A percentile compares a stretch with the other conserved stretches of the same genome.
phyloP scores from a whole-genome alignment of 2,113 vertebrate species.

The Herpailurus yagouaroundi region DNA sequence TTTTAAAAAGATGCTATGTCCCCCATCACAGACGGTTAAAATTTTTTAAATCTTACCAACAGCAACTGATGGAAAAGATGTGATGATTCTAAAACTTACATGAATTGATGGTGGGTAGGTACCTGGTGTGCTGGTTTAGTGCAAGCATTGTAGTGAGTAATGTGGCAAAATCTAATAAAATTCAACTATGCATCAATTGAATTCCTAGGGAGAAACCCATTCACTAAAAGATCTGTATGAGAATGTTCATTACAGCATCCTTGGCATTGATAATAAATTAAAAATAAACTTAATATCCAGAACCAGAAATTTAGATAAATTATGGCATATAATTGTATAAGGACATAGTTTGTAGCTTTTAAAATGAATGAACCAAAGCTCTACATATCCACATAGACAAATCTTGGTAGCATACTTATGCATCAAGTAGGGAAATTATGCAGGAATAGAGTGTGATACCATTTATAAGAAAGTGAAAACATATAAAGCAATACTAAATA shows the following conservation, averaged over 20 bases:
- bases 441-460: not conserved
- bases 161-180: not conserved
- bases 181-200: not conserved
- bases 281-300: slow-evolving; percentile 13
- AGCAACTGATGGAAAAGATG: not conserved
- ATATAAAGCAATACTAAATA: not conserved
- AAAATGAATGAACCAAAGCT: not conserved
- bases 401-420: not conserved
- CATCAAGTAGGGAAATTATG: not conserved
- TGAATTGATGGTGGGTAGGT: not conserved
- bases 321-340: not conserved
- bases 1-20: not conserved
- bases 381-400: not conserved
- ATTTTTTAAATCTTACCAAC: not conserved
- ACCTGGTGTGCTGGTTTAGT: not conserved
- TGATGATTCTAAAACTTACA: not conserved
- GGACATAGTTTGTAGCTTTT: not conserved
- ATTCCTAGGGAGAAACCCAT: not conserved
- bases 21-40: not conserved
- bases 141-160: not conserved
- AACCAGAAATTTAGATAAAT: not conserved
- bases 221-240: not conserved
- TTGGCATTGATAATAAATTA: not conserved
- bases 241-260: not conserved
- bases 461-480: not conserved